phyloP scores from a whole-genome alignment of 2,113 vertebrate genomes.

The Syrrhaptes paradoxus region DNA sequence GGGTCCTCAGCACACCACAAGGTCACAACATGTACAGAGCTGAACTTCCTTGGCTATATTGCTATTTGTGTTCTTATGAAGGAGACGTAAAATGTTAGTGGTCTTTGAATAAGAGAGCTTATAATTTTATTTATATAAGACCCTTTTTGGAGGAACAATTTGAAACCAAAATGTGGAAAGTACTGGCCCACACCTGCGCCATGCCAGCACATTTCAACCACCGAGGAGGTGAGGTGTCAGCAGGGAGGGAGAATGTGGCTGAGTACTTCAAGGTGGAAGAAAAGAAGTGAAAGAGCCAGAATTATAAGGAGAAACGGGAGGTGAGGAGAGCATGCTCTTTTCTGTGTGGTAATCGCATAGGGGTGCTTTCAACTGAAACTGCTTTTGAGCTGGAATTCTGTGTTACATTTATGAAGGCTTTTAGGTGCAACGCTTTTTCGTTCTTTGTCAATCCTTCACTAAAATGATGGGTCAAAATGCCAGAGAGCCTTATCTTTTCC shows the following conservation, averaged over 20 bases:
- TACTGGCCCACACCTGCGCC: not conserved
- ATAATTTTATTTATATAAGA: not conserved
- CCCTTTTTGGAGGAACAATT: not conserved
- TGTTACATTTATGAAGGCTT: not conserved
- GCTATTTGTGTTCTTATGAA: not conserved
- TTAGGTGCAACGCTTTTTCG: not conserved
- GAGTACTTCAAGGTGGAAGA: not conserved
- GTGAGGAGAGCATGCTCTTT: not conserved
- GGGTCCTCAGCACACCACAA: not conserved
- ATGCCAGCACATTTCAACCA: accelerated
- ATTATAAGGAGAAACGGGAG: not conserved
- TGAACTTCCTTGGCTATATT: not conserved
- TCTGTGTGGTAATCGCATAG: not conserved
- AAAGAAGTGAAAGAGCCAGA: not conserved
- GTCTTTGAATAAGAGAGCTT: not conserved
- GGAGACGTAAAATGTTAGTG: not conserved
- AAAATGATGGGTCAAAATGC: not conserved
- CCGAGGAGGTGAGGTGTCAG: accelerated
- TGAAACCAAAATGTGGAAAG: not conserved
- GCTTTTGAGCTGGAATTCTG: not conserved
- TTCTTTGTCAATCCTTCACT: not conserved
- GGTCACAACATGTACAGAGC: not conserved
- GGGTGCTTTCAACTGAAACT: not conserved
- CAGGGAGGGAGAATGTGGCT: not conserved
- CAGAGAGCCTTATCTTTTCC: not conserved